phyloP scores from a whole-genome alignment of 2,113 vertebrate genomes.

The Tympanuchus pallidicinctus region DNA sequence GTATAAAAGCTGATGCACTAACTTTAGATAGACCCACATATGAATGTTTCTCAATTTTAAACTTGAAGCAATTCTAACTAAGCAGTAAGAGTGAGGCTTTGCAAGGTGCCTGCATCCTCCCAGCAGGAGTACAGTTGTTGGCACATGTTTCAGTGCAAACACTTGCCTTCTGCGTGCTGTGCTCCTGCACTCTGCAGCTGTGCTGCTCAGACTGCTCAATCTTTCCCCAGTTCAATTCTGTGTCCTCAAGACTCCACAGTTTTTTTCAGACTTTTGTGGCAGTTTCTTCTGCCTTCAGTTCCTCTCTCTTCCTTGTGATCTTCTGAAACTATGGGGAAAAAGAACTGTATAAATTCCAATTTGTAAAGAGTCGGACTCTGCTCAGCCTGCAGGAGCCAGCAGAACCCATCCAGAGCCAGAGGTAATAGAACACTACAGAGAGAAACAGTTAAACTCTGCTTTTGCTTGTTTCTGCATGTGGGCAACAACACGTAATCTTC shows the following conservation, averaged over 20 bases:
- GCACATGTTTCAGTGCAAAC: not conserved
- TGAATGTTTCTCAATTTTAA: slow-evolving; percentile 79
- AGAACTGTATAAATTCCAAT: not conserved
- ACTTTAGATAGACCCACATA: slow-evolving; percentile 53
- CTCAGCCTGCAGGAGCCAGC: slow-evolving; percentile 28
- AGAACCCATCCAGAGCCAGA: slow-evolving; percentile 16
- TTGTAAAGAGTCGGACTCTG: not conserved
- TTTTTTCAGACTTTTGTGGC: slow-evolving; percentile 1
- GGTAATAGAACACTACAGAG: slow-evolving; percentile 26
- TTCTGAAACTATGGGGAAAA: not conserved
- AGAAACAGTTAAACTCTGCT: slow-evolving; percentile 79
- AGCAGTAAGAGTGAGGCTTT: slow-evolving; percentile 49
- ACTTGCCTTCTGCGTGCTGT: not conserved
- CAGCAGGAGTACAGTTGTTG: not conserved
- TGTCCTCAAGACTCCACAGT: not conserved
- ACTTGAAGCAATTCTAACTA: slow-evolving; percentile 77
- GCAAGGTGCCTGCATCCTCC: slow-evolving; percentile 29
- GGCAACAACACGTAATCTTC: slow-evolving; percentile 79
- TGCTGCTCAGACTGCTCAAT: slow-evolving; percentile 8
- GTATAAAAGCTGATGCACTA: slow-evolving; percentile 63
- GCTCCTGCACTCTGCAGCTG: not conserved
- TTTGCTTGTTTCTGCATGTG: slow-evolving; percentile 91
- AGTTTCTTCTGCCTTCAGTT: slow-evolving; percentile 32
- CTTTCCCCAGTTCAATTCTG: not conserved
- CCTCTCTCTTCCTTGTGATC: not conserved